Evolutionary conservation across 1,140 invertebrate species (phyloP).

Genomic region (Drosophila arawakana): DNA sequence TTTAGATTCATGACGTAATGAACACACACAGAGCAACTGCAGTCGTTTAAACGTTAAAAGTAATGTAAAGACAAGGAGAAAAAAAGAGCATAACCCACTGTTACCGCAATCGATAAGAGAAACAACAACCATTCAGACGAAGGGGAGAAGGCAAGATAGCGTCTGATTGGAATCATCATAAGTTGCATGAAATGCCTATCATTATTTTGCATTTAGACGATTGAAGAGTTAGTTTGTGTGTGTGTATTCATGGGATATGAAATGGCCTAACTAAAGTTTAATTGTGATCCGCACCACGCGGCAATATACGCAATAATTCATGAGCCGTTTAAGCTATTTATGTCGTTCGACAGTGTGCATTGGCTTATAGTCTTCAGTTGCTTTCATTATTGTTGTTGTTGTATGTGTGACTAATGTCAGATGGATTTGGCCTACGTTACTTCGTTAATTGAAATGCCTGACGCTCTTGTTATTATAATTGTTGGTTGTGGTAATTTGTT

Average conservation of each 20-base stretch:
- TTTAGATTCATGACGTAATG: conserved; percentile 56
- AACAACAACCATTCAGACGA: conserved; percentile 17
- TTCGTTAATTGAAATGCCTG: conserved; percentile 73
- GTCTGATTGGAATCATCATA: conserved; percentile 73
- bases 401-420: conserved; percentile 67
- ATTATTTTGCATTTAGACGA: conserved; percentile 78
- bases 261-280: conserved; percentile 70
- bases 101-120: conserved; percentile 45
- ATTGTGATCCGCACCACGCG: conserved; percentile 65
- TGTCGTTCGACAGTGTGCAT: conserved; percentile 47
- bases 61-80: not conserved
- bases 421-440: conserved; percentile 61
- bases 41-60: conserved; percentile 38
- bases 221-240: conserved; percentile 41
- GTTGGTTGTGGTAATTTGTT: conserved; percentile 46
- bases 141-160: conserved; percentile 31
- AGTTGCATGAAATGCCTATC: conserved; percentile 50
- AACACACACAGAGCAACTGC: conserved; percentile 33
- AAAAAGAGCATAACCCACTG: conserved; percentile 66
- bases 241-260: conserved; percentile 20
- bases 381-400: conserved; percentile 13
- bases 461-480: conserved; percentile 42
- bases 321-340: conserved; percentile 76
- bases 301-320: conserved; percentile 80
- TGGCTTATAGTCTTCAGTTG: conserved; percentile 35